phyloP scores from a whole-genome alignment of 2,113 vertebrate species.

The Salvelinus namaycush region DNA sequence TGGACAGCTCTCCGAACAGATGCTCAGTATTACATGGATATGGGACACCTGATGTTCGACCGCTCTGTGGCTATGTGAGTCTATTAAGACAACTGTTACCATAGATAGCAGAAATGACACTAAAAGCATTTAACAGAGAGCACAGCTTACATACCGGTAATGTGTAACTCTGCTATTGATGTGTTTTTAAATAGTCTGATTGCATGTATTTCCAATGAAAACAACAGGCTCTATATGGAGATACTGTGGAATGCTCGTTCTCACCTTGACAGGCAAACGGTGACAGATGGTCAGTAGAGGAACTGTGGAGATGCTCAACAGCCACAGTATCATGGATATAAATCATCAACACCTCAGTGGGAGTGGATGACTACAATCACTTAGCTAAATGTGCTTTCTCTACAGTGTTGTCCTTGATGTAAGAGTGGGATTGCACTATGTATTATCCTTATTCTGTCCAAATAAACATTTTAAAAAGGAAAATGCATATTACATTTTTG shows the following conservation, averaged over 20 bases:
- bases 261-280: conserved; percentile 62
- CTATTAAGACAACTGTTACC: not conserved
- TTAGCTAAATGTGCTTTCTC: not conserved
- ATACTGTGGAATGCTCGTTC: conserved; percentile 61
- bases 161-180: not conserved
- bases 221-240: conserved; percentile 65
- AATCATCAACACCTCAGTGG: not conserved
- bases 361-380: no score
- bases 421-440: not conserved
- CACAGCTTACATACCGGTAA: not conserved
- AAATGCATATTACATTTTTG: not conserved
- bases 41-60: conserved; percentile 68
- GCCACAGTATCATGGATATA: not conserved
- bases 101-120: not conserved
- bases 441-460: not conserved
- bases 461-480: not conserved
- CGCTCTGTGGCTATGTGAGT: conserved; percentile 64
- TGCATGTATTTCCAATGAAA: conserved; percentile 53
- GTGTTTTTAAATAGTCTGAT: not conserved
- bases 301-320: not conserved
- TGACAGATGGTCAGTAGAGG: conserved; percentile 25
- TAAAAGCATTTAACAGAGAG: not conserved
- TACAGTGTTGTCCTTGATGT: not conserved
- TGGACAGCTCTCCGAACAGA: conserved; percentile 61
- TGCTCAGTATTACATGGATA: conserved; percentile 72